A percentile compares a stretch with the other conserved stretches of the same genome.
These are phyloP conservation scores for Ancistrus triradiatus DNA, from an alignment of 2,113 vertebrate species.

Conservation along the genomic window DNA sequence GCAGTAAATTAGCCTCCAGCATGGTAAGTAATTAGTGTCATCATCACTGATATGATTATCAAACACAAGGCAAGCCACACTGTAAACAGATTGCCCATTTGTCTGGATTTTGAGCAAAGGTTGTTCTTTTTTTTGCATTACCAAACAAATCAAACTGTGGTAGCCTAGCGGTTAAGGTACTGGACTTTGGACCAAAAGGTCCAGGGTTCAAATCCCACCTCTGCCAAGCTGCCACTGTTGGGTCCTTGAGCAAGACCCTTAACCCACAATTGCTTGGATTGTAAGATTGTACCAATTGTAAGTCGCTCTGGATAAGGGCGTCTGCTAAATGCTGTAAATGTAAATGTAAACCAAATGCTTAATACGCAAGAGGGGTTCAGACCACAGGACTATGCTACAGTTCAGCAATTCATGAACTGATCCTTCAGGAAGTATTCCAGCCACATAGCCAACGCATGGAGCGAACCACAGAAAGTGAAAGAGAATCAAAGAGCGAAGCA, in stretches of 20 bases:
- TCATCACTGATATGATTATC: slow-evolving; percentile 56
- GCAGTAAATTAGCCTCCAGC: not conserved
- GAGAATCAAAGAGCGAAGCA: slow-evolving; percentile 18
- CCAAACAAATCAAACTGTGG: slow-evolving; percentile 61
- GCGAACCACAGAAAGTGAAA: slow-evolving; percentile 11
- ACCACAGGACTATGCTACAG: slow-evolving; percentile 45
- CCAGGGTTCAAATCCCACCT: too few species aligned
- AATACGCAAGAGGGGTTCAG: slow-evolving; percentile 55
- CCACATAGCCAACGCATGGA: slow-evolving; percentile 50
- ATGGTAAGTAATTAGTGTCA: slow-evolving; percentile 20
- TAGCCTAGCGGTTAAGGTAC: too few species aligned
- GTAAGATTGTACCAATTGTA: too few species aligned
- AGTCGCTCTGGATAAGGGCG: too few species aligned
- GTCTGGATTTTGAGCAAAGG: slow-evolving; percentile 63
- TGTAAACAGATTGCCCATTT: slow-evolving; percentile 52
- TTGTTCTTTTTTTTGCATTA: slow-evolving; percentile 51
- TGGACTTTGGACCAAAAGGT: too few species aligned
- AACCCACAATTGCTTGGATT: too few species aligned
- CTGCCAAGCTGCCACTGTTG: too few species aligned
- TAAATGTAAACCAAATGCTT: too few species aligned
- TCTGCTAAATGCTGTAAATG: too few species aligned
- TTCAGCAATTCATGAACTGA: slow-evolving; percentile 40
- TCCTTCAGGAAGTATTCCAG: slow-evolving; percentile 47
- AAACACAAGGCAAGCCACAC: slow-evolving; percentile 39
- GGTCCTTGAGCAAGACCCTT: too few species aligned